These are phyloP conservation scores for Podarcis muralis DNA, from an alignment of 2,113 vertebrate genomes.

Conservation along the genomic window DNA sequence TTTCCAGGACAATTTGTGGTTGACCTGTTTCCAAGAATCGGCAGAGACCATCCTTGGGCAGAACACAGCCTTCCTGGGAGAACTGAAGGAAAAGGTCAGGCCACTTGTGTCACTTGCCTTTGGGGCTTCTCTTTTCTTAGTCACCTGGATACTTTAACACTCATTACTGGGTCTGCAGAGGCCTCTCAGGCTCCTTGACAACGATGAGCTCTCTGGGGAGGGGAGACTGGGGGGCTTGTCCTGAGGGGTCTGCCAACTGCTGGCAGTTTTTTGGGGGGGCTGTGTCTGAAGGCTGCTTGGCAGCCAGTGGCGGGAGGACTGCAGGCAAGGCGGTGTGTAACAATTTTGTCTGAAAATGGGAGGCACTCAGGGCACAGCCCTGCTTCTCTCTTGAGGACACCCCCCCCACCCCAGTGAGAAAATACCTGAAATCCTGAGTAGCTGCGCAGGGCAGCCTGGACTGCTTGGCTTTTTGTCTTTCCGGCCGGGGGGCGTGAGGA, in stretches of 20 bases:
- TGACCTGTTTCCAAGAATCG: constrained; percentile 95
- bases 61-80: constrained; percentile 87
- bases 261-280: not conserved
- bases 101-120: not conserved
- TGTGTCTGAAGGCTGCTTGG: not conserved
- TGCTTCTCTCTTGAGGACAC: not conserved
- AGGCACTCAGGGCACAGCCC: too few species aligned
- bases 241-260: not conserved
- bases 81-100: constrained; percentile 92
- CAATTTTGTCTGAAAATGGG: not conserved
- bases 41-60: constrained; percentile 94
- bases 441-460: not conserved
- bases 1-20: constrained; percentile 93
- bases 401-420: too few species aligned
- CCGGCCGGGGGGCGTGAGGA: too few species aligned
- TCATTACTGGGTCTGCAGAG: not conserved
- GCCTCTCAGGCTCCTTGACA: not conserved
- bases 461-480: not conserved
- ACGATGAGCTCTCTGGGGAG: not conserved
- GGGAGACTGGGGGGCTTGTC: not conserved
- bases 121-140: not conserved
- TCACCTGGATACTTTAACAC: not conserved
- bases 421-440: not conserved
- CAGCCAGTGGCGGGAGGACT: not conserved
- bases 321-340: not conserved